These are phyloP conservation scores for Ypsolopha scabrella DNA, from an alignment of 2,888 invertebrate species.

Conservation along the genomic window DNA sequence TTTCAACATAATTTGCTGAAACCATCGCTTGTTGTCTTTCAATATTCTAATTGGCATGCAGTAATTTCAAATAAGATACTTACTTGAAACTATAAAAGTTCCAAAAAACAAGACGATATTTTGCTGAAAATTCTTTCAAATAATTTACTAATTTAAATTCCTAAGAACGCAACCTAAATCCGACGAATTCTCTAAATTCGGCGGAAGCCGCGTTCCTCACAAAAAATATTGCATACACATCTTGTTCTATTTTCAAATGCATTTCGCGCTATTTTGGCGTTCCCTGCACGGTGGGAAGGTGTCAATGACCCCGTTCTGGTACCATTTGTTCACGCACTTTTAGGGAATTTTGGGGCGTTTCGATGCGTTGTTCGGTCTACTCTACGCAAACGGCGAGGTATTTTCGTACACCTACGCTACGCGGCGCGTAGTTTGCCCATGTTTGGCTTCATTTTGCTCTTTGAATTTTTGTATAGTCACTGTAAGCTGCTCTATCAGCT, in stretches of 20 bases:
- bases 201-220: slow-evolving; percentile 42
- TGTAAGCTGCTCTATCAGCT: no score
- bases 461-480: no score
- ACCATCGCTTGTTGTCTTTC: no score
- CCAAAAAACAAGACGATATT: no score
- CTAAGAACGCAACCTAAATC: no score
- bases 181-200: slow-evolving; percentile 11
- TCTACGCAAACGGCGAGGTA: slow-evolving; percentile 14
- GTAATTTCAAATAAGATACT: no score
- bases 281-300: slow-evolving; percentile 57
- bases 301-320: slow-evolving; percentile 65
- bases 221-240: slow-evolving; percentile 69
- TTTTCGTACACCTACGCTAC: slow-evolving; percentile 13
- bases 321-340: slow-evolving; percentile 66
- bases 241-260: slow-evolving; percentile 67
- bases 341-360: slow-evolving; percentile 59
- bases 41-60: no score
- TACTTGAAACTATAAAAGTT: no score
- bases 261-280: slow-evolving; percentile 71
- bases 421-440: neutral
- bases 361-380: slow-evolving; percentile 3
- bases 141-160: no score
- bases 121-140: no score
- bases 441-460: neutral
- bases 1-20: no score